Conservation (phyloP, 2,888 invertebrate genomes). For the Sthenelais limicola region DNA sequence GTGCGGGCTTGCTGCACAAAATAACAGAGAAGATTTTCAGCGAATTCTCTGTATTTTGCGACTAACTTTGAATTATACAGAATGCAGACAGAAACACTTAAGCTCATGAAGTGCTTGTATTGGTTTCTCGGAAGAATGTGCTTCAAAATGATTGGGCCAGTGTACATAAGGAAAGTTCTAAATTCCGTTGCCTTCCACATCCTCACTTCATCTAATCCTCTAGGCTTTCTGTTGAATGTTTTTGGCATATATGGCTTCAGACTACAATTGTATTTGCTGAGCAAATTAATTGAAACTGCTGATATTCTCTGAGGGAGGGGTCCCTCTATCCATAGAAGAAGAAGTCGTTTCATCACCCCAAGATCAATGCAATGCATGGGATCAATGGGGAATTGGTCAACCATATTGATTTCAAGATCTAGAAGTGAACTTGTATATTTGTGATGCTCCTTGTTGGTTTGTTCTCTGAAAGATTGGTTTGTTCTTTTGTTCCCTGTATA, state of each 20-base stretch:
- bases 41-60: neutral
- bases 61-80: neutral
- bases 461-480: neutral
- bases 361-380: neutral
- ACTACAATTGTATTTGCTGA: neutral
- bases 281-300: neutral
- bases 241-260: neutral
- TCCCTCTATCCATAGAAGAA: slow-evolving; percentile 10
- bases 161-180: slow-evolving; percentile 5
- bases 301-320: neutral
- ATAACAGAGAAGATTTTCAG: neutral
- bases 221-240: neutral
- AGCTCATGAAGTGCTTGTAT: slow-evolving; percentile 7
- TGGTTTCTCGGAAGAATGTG: neutral
- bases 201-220: neutral
- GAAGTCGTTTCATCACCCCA: neutral
- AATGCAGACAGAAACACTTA: neutral
- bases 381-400: neutral
- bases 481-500: neutral
- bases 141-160: slow-evolving; percentile 4
- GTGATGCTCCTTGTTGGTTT: neutral
- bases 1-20: neutral
- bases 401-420: neutral
- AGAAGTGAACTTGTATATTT: neutral
- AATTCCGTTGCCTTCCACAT: slow-evolving; percentile 26